These are phyloP conservation scores for Halesus radiatus DNA, from an alignment of 1,140 invertebrate species.

Conservation along the genomic window DNA sequence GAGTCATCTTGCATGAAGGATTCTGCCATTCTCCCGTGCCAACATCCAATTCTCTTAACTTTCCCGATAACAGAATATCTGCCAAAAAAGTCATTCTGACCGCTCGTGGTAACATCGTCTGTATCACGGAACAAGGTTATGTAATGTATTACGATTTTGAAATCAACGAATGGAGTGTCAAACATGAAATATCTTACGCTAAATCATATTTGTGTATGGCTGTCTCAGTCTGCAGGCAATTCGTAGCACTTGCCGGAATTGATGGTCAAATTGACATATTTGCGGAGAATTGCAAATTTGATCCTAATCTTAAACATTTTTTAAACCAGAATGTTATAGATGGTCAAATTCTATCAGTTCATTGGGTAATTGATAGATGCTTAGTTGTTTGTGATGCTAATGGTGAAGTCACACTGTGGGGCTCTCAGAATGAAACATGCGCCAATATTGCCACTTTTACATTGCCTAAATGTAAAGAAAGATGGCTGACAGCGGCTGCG, in stretches of 20 bases:
- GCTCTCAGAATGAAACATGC: slow-evolving; percentile 58
- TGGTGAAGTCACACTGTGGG: slow-evolving; percentile 71
- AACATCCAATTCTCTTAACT: slow-evolving; percentile 61
- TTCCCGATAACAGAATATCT: slow-evolving; percentile 22
- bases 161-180: slow-evolving; percentile 56
- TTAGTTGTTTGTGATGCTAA: slow-evolving; percentile 73
- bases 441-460: slow-evolving; percentile 63
- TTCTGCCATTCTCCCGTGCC: slow-evolving; percentile 58
- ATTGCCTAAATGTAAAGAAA: slow-evolving; percentile 78
- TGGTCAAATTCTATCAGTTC: slow-evolving; percentile 76
- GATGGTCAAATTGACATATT: slow-evolving; percentile 71
- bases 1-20: slow-evolving; percentile 72
- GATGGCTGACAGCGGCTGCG: slow-evolving; percentile 76
- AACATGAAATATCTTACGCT: slow-evolving; percentile 65
- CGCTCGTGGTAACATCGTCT: slow-evolving; percentile 67
- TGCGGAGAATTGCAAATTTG: slow-evolving; percentile 65
- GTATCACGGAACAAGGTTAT: slow-evolving; percentile 67
- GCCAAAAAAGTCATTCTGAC: slow-evolving; percentile 66
- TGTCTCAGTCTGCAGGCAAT: slow-evolving; percentile 70
- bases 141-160: slow-evolving; percentile 66
- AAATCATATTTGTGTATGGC: slow-evolving; percentile 72
- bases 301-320: slow-evolving; percentile 61
- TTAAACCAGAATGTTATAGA: slow-evolving; percentile 66
- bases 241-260: slow-evolving; percentile 73
- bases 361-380: slow-evolving; percentile 74